Evolutionary conservation across 2,113 vertebrate species (phyloP).

Genomic region (Echinops telfairi): DNA sequence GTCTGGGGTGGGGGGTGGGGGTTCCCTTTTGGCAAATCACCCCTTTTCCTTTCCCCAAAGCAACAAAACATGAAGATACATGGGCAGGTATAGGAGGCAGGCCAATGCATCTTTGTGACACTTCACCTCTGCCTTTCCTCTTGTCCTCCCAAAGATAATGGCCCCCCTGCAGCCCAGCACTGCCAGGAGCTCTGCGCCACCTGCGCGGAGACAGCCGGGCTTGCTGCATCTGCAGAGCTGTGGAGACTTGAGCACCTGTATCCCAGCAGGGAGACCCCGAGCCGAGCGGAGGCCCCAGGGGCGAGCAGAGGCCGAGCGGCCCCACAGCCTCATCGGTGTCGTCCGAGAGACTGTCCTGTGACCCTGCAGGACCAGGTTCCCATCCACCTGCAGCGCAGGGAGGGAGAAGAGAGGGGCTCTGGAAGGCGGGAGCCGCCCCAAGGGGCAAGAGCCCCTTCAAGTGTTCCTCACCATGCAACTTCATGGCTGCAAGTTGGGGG

Average conservation of each 20-base stretch:
- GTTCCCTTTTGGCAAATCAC: background rate
- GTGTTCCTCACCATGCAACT: background rate
- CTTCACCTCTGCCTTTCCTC: background rate
- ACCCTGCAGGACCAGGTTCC: conserved; percentile 46
- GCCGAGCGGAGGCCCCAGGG: conserved; percentile 57
- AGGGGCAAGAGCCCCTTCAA: background rate
- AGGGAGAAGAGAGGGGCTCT: background rate
- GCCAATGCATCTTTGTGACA: background rate
- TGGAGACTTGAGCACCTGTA: conserved; percentile 91
- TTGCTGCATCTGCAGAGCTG: conserved; percentile 90
- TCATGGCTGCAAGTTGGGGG: background rate
- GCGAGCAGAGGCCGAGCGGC: conserved; percentile 80
- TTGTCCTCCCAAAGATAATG: conserved; percentile 84
- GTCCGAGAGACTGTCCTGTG: conserved; percentile 91
- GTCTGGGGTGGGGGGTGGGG: too few relatives aligned
- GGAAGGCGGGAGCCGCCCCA: background rate
- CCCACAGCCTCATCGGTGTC: conserved; percentile 89
- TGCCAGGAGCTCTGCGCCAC: conserved; percentile 36
- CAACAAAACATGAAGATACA: background rate
- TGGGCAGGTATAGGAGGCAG: background rate
- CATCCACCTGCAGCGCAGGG: background rate
- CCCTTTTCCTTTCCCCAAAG: background rate
- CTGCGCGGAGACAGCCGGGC: conserved; percentile 76
- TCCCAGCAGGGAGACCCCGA: conserved; percentile 65
- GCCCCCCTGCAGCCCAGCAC: conserved; percentile 72